Conservation (phyloP, 2,888 invertebrate species). For the Megalurothrips usitatus region DNA sequence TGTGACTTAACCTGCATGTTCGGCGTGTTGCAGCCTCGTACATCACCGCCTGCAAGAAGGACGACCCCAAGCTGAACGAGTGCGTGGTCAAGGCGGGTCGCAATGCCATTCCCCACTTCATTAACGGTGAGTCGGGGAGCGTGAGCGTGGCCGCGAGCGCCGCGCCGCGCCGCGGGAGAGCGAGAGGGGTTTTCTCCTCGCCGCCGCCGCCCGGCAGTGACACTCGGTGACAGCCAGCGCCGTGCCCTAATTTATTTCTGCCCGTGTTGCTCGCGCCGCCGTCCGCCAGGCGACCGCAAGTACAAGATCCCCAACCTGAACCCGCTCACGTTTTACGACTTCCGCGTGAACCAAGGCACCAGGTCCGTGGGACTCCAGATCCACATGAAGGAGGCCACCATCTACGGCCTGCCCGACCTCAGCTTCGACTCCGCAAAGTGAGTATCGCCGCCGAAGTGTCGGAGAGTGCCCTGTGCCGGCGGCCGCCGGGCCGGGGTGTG, state of each 20-base stretch:
- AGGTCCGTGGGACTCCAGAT: conserved; percentile 39
- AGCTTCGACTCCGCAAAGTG: background rate
- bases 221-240: no score
- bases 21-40: conserved; percentile 37
- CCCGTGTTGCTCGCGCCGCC: conserved; percentile 34
- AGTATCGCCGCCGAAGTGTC: no score
- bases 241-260: background rate
- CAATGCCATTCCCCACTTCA: conserved; percentile 38
- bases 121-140: conserved; percentile 38
- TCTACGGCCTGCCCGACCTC: conserved; percentile 37
- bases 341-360: conserved; percentile 39
- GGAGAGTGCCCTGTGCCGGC: background rate
- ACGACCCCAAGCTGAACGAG: conserved; percentile 40
- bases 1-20: no score
- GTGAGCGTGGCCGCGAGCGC: background rate
- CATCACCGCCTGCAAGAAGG: conserved; percentile 39
- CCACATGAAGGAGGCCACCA: conserved; percentile 37
- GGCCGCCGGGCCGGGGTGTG: background rate
- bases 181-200: no score
- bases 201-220: background rate
- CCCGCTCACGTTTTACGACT: conserved; percentile 39
- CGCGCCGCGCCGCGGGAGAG: no score
- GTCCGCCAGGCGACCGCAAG: conserved; percentile 41
- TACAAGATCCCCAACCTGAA: conserved; percentile 40
- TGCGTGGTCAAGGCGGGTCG: conserved; percentile 39